These are phyloP conservation scores for Ctenomys sociabilis DNA, from an alignment of 2,113 vertebrate genomes.

Conservation along the genomic window DNA sequence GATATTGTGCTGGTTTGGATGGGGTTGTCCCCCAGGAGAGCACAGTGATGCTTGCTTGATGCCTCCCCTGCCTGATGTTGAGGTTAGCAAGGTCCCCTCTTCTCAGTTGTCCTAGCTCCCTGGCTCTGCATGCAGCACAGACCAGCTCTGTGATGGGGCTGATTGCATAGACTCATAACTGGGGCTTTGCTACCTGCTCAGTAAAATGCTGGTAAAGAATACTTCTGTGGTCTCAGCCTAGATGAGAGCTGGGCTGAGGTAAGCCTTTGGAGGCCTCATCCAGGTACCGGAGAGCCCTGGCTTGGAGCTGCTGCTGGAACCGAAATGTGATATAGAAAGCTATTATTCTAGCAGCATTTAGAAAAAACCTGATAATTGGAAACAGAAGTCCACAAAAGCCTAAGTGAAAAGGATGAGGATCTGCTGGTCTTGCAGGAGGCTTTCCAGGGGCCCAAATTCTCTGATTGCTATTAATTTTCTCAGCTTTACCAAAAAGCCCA, in stretches of 20 bases:
- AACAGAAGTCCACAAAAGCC: not conserved
- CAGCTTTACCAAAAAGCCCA: not conserved
- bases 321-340: not conserved
- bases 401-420: not conserved
- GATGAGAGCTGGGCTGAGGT: not conserved
- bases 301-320: not conserved
- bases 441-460: not conserved
- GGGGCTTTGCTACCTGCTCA: not conserved
- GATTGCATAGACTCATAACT: not conserved
- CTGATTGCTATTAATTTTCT: slow-evolving; percentile 1
- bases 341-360: not conserved
- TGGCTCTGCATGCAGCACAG: accelerated
- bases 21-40: not conserved
- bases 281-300: not conserved
- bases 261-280: not conserved
- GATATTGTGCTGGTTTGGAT: not conserved
- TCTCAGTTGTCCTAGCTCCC: not conserved
- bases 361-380: not conserved
- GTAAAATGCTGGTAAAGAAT: not conserved
- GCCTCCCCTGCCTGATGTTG: not conserved
- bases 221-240: not conserved
- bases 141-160: not conserved
- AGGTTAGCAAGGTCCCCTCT: not conserved
- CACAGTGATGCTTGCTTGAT: not conserved
- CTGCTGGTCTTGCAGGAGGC: not conserved